Conservation (phyloP, 2,888 invertebrate species). For the Perizoma flavofasciatum region DNA sequence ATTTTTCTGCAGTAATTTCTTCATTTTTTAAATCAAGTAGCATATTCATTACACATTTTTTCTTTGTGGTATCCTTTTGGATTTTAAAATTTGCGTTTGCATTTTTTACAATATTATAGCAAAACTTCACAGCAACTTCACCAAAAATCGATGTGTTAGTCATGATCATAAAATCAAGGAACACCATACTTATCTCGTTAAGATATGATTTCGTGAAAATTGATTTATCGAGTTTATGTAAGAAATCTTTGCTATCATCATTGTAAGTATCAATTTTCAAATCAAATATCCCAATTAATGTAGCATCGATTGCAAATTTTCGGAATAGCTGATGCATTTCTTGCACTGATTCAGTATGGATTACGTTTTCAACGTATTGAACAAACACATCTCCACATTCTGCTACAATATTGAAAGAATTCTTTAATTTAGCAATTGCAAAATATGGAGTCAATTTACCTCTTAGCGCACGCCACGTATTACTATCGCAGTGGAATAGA, state of each 20-base stretch:
- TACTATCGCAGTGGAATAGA: conserved; percentile 47
- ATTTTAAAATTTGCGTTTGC: too few relatives aligned
- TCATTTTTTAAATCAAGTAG: background rate
- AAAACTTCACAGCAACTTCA: background rate
- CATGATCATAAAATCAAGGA: background rate
- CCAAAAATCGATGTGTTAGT: conserved; percentile 33
- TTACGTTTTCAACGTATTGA: conserved; percentile 3
- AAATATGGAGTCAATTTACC: conserved; percentile 50
- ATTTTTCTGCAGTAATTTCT: too few relatives aligned
- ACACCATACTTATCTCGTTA: background rate
- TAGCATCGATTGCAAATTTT: conserved; percentile 14
- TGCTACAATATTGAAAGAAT: conserved; percentile 35
- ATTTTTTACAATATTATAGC: too few relatives aligned
- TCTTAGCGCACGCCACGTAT: conserved; percentile 48
- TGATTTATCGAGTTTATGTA: background rate
- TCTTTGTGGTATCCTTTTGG: too few relatives aligned
- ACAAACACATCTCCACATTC: conserved; percentile 40
- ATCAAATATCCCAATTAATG: background rate
- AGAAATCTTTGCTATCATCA: background rate
- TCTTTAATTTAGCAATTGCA: conserved; percentile 43
- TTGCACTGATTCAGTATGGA: background rate
- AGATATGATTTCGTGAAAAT: conserved; percentile 1
- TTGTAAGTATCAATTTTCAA: conserved; percentile 3
- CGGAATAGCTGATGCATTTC: conserved; percentile 1
- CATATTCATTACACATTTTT: too few relatives aligned